Conservation (phyloP, 2,888 invertebrate genomes). For the Pseudeuparius sepicola region DNA sequence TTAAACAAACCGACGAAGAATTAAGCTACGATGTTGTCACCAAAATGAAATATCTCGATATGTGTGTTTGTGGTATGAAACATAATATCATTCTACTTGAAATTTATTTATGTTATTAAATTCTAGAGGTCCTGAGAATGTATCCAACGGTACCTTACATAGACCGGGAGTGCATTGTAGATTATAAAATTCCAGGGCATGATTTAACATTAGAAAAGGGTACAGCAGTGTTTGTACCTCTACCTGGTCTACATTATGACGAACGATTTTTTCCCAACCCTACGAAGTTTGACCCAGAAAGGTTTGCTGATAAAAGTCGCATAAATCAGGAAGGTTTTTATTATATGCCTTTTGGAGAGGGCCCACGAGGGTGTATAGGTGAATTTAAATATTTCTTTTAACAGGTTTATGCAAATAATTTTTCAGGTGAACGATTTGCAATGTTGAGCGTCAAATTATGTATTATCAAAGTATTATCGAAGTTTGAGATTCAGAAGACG, state of each 20-base stretch:
- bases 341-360: constrained; percentile 29
- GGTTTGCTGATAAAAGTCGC: constrained; percentile 25
- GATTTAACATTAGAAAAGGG: constrained; percentile 32
- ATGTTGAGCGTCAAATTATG: too few species aligned
- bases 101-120: too few species aligned
- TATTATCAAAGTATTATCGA: too few species aligned
- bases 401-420: too few species aligned
- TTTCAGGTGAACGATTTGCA: too few species aligned
- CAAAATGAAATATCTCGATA: constrained; percentile 44
- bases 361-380: constrained; percentile 30
- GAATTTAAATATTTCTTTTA: too few species aligned
- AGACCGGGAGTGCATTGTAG: constrained; percentile 27
- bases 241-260: constrained; percentile 27
- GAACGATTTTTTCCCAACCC: constrained; percentile 28
- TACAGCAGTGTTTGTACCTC: constrained; percentile 29
- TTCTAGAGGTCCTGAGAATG: constrained; percentile 37
- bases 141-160: constrained; percentile 35
- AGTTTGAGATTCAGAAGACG: too few species aligned
- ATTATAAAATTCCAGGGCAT: constrained; percentile 29
- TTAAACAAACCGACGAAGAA: constrained; percentile 37
- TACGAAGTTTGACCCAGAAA: constrained; percentile 26
- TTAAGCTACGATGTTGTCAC: constrained; percentile 44
- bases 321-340: constrained; percentile 22
- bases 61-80: constrained; percentile 23
- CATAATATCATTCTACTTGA: too few species aligned